These are phyloP conservation scores for Wiebesia pumilae DNA, from an alignment of 1,140 invertebrate species.

Conservation along the genomic window DNA sequence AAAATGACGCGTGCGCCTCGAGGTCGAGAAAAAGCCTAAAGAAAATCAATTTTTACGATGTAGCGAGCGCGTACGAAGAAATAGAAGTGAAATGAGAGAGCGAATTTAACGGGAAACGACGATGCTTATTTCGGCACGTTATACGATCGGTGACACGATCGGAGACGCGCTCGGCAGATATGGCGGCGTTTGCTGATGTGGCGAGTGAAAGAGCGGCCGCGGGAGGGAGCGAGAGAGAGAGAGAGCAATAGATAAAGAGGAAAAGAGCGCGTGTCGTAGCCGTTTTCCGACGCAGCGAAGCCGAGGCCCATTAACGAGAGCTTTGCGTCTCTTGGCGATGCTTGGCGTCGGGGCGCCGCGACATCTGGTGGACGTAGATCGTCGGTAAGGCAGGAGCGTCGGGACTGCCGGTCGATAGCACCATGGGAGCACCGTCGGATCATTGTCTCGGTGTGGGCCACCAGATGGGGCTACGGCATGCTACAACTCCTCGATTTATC, in stretches of 20 bases:
- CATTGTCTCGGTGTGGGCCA: no score
- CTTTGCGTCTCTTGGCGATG: neutral
- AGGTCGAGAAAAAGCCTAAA: no score
- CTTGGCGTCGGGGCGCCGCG: neutral
- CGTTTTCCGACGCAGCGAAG: constrained; percentile 30
- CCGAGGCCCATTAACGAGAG: neutral
- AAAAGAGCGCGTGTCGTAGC: constrained; percentile 8
- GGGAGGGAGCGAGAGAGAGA: neutral
- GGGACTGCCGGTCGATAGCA: no score
- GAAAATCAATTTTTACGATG: neutral
- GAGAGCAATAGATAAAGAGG: neutral
- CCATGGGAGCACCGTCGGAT: neutral
- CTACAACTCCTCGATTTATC: no score
- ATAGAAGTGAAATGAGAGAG: no score
- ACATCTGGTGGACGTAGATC: neutral
- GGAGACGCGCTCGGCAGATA: constrained; percentile 52
- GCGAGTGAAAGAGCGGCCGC: no score
- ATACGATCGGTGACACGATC: no score
- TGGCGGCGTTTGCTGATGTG: constrained; percentile 72
- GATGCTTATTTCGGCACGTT: neutral
- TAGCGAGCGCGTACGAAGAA: no score
- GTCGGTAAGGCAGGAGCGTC: neutral
- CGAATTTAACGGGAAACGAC: neutral
- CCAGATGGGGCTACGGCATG: no score
- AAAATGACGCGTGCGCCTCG: neutral